Evolutionary conservation across 2,113 vertebrate species (phyloP).

Genomic region (Glareola pratincola): DNA sequence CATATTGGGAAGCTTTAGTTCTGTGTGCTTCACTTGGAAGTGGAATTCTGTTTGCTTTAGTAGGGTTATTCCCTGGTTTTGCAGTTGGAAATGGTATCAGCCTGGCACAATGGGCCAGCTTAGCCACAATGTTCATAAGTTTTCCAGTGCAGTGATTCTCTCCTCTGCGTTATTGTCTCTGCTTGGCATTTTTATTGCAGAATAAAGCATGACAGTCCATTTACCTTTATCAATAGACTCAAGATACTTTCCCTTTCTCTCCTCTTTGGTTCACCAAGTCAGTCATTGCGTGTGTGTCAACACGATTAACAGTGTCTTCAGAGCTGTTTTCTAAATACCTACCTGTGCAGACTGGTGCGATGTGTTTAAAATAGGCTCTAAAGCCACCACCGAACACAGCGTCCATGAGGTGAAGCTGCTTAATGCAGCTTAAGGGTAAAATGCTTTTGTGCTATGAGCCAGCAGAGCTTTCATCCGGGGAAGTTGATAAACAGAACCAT

Average conservation of each 20-base stretch:
- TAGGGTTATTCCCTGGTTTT: background rate
- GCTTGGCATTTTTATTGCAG: background rate
- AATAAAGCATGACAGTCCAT: background rate
- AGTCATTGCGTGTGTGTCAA: background rate
- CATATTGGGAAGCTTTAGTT: background rate
- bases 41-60: background rate
- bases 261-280: background rate
- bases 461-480: background rate
- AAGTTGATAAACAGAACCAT: background rate
- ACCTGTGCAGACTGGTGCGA: background rate
- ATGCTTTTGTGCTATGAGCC: background rate
- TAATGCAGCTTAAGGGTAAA: background rate
- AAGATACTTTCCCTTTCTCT: background rate
- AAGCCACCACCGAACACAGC: background rate
- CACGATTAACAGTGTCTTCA: background rate
- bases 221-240: background rate
- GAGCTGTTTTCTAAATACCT: background rate
- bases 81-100: background rate
- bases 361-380: slow-evolving; percentile 12
- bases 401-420: background rate
- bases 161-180: background rate
- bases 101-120: background rate
- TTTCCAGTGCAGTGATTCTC: background rate
- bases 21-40: background rate
- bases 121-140: background rate